phyloP scores from a whole-genome alignment of 2,888 invertebrate species.

The Pachydiplax longipennis region DNA sequence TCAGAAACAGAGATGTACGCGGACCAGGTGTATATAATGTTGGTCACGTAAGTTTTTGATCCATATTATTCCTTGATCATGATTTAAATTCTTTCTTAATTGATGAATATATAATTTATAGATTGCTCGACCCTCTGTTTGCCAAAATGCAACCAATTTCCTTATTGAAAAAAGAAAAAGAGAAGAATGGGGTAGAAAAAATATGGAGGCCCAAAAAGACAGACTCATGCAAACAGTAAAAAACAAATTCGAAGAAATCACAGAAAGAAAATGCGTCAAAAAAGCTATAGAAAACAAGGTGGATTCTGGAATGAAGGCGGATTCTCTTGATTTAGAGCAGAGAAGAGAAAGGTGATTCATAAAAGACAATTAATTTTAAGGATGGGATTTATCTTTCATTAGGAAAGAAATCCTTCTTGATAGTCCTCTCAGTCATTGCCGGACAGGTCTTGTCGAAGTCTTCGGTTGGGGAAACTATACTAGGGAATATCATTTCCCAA shows the following conservation, averaged over 20 bases:
- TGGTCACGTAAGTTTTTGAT: background rate
- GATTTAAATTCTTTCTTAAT: background rate
- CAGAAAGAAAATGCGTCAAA: background rate
- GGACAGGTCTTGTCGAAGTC: too few relatives aligned
- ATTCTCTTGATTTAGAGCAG: background rate
- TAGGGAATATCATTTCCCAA: too few relatives aligned
- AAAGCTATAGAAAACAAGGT: background rate
- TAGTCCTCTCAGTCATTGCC: too few relatives aligned
- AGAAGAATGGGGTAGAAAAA: background rate
- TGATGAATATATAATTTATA: background rate
- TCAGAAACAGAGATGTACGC: background rate
- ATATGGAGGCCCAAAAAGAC: background rate
- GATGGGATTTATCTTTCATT: too few relatives aligned
- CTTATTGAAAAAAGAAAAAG: constrained; percentile 14
- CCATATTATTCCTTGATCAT: background rate
- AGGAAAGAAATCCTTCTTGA: too few relatives aligned
- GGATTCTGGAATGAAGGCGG: constrained; percentile 9
- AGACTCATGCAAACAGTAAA: background rate
- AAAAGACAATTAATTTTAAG: background rate
- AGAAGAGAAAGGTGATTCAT: background rate
- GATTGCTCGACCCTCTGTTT: background rate
- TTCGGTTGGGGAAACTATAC: too few relatives aligned
- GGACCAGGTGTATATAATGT: background rate
- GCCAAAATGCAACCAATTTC: background rate
- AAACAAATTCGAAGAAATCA: constrained; percentile 13